phyloP scores from a whole-genome alignment of 2,888 invertebrate genomes.

The Mimumesa dahlbomi region DNA sequence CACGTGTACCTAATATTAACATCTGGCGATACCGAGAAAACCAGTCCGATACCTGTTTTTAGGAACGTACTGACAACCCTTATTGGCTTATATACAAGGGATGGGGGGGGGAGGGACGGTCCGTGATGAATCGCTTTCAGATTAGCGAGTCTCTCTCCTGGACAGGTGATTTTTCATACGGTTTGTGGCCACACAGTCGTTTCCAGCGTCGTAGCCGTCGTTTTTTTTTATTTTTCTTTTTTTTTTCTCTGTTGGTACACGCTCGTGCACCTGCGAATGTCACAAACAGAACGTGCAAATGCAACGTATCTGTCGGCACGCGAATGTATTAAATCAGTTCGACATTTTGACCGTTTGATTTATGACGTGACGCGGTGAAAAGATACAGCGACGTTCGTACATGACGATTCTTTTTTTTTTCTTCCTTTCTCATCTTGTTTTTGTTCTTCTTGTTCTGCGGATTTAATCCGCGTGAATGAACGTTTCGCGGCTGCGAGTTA shows the following conservation, averaged over 20 bases:
- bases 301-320: not conserved
- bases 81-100: conserved; percentile 1
- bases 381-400: not conserved
- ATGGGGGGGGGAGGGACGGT: not conserved
- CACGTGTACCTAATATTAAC: conserved; percentile 17
- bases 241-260: conserved; percentile 12
- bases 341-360: not conserved
- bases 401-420: no score
- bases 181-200: conserved; percentile 8
- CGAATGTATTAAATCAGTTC: conserved; percentile 6
- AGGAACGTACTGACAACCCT: conserved; percentile 7
- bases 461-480: no score
- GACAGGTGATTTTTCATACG: conserved; percentile 34
- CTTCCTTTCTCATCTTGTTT: no score
- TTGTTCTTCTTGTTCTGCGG: no score
- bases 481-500: no score
- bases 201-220: conserved; percentile 7
- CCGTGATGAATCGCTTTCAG: conserved; percentile 43
- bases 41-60: conserved; percentile 27
- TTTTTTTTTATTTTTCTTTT: conserved; percentile 47
- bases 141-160: conserved; percentile 32
- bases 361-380: not conserved
- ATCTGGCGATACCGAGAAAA: conserved; percentile 19
- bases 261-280: conserved; percentile 22
- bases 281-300: conserved; percentile 4